These are phyloP conservation scores for Oxystoma pomonae DNA, from an alignment of 2,888 invertebrate species.

Conservation along the genomic window DNA sequence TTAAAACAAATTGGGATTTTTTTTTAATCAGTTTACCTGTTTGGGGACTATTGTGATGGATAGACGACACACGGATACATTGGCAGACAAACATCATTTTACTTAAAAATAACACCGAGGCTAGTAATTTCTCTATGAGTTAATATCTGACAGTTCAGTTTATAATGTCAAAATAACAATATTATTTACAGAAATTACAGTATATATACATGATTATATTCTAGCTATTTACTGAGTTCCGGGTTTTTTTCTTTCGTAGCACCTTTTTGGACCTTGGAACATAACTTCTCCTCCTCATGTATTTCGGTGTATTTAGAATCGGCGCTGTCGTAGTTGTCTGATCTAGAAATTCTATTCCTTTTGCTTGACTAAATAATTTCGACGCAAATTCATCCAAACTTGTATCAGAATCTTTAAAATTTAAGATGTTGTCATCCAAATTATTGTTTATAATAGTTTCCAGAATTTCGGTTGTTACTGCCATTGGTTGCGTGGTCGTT, in stretches of 20 bases:
- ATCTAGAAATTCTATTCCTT: slow-evolving; percentile 38
- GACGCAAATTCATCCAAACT: slow-evolving; percentile 38
- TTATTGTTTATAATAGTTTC: not conserved
- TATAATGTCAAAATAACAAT: too few species aligned
- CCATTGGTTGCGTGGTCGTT: not conserved
- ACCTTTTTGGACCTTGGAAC: slow-evolving; percentile 22
- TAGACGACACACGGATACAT: too few species aligned
- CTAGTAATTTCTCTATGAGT: too few species aligned
- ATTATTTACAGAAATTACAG: too few species aligned
- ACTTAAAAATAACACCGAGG: too few species aligned
- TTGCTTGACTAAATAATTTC: slow-evolving; percentile 46
- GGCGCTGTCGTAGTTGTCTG: slow-evolving; percentile 16
- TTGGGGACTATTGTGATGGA: too few species aligned
- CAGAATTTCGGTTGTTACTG: slow-evolving; percentile 6
- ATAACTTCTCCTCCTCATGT: slow-evolving; percentile 31
- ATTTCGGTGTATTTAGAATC: slow-evolving; percentile 28
- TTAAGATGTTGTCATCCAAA: slow-evolving; percentile 7
- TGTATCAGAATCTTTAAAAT: slow-evolving; percentile 4
- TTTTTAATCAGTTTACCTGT: too few species aligned
- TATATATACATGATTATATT: too few species aligned
- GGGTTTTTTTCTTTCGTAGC: slow-evolving; percentile 17
- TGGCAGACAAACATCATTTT: too few species aligned
- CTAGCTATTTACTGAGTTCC: too few species aligned
- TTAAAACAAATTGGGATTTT: too few species aligned
- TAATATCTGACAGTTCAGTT: too few species aligned